Conservation (phyloP, 2,888 invertebrate species). For the Tetheella fluctuosa region DNA sequence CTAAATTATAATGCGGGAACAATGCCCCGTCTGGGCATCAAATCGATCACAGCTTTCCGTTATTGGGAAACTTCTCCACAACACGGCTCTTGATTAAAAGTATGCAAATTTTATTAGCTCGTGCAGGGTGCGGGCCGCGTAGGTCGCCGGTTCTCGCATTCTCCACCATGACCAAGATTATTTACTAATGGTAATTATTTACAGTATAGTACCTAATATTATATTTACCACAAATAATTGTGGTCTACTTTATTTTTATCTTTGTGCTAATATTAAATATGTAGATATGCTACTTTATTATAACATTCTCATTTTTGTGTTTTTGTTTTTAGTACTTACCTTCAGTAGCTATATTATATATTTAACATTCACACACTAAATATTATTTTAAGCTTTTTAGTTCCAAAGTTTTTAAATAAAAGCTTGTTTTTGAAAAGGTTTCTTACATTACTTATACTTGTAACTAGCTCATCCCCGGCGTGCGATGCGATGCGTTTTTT, state of each 20-base stretch:
- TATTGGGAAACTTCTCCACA: constrained; percentile 85
- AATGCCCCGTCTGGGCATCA: constrained; percentile 59
- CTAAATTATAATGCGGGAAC: constrained; percentile 67
- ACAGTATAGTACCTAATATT: too few relatives aligned
- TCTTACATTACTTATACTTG: too few relatives aligned
- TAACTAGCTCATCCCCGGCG: too few relatives aligned
- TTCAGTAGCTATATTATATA: too few relatives aligned
- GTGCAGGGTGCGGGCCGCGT: constrained; percentile 59
- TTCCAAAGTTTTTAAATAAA: too few relatives aligned
- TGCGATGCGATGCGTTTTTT: too few relatives aligned
- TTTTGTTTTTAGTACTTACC: neutral
- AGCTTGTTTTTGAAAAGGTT: too few relatives aligned
- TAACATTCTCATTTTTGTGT: neutral
- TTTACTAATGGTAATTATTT: too few relatives aligned
- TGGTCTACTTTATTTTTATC: constrained; percentile 29
- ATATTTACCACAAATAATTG: constrained; percentile 51
- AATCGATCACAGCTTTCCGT: constrained; percentile 80
- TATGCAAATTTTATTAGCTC: constrained; percentile 85
- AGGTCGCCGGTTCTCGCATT: constrained; percentile 49
- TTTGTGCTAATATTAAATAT: neutral
- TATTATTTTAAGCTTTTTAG: too few relatives aligned
- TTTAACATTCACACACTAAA: too few relatives aligned
- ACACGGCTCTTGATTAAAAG: constrained; percentile 85
- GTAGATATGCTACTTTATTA: too few relatives aligned
- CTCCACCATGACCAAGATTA: constrained; percentile 50